These are phyloP conservation scores for honey bee (Apis mellifera) DNA, from an alignment of 1,140 invertebrate genomes.

Conservation along the genomic window DNA sequence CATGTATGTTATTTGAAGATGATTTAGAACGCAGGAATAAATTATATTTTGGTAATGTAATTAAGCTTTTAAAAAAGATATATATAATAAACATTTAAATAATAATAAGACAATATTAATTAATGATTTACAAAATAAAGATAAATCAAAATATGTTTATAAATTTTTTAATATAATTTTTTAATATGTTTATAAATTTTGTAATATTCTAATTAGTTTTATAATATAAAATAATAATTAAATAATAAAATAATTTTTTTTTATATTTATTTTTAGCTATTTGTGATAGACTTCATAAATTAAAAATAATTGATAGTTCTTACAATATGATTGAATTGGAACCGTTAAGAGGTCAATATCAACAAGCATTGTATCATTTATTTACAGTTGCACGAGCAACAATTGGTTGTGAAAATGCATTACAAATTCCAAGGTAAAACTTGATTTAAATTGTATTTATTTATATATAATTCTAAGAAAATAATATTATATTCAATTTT, in stretches of 20 bases:
- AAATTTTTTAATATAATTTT: background rate
- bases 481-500: background rate
- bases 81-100: too few species aligned
- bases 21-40: conserved; percentile 82
- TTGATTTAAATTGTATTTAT: background rate
- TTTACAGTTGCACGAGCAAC: conserved; percentile 80
- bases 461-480: background rate
- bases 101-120: too few species aligned
- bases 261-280: conserved; percentile 77
- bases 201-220: background rate
- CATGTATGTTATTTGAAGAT: conserved; percentile 83
- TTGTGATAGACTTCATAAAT: conserved; percentile 84
- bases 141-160: background rate
- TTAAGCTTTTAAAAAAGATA: background rate
- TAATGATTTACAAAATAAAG: too few species aligned
- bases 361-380: conserved; percentile 84
- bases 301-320: conserved; percentile 86
- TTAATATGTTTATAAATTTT: background rate
- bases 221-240: background rate
- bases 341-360: conserved; percentile 84
- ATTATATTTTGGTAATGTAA: conserved; percentile 81
- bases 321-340: conserved; percentile 86
- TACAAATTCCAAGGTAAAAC: conserved; percentile 61
- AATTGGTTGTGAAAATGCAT: conserved; percentile 76
- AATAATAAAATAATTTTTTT: background rate